These are phyloP conservation scores for Pseudomyrmex pallidus DNA, from an alignment of 1,140 invertebrate genomes.

Conservation along the genomic window DNA sequence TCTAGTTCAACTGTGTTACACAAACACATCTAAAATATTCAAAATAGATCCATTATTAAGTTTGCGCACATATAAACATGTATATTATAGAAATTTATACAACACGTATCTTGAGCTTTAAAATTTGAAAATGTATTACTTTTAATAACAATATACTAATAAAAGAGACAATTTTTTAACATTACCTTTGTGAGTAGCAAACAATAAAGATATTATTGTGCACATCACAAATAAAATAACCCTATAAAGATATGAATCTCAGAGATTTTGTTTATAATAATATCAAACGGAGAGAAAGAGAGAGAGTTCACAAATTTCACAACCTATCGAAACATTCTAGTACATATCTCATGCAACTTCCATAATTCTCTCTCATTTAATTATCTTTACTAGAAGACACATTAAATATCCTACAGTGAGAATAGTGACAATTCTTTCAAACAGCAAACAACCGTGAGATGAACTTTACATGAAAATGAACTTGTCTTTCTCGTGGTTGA, in stretches of 20 bases:
- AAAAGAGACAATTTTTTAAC: no score
- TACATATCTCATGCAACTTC: no score
- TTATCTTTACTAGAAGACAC: not conserved
- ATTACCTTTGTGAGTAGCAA: no score
- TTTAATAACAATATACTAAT: no score
- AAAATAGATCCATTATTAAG: not conserved
- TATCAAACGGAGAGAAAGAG: no score
- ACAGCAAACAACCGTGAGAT: not conserved
- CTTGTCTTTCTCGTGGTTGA: not conserved
- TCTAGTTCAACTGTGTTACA: conserved; percentile 12
- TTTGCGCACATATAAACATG: not conserved
- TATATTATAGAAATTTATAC: not conserved
- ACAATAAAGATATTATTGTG: not conserved
- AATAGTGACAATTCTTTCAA: not conserved
- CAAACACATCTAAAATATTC: not conserved
- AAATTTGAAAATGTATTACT: not conserved
- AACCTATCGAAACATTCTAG: no score
- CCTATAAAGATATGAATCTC: no score
- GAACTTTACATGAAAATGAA: not conserved
- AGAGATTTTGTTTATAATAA: no score
- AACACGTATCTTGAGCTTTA: not conserved
- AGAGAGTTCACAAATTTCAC: no score
- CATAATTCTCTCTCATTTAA: no score
- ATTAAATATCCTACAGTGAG: not conserved
- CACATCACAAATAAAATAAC: not conserved